Percentiles rank a stretch among this genome's conserved stretches.
Conservation (phyloP, 2,888 invertebrate genomes). For the Coecobrya sp. region DNA sequence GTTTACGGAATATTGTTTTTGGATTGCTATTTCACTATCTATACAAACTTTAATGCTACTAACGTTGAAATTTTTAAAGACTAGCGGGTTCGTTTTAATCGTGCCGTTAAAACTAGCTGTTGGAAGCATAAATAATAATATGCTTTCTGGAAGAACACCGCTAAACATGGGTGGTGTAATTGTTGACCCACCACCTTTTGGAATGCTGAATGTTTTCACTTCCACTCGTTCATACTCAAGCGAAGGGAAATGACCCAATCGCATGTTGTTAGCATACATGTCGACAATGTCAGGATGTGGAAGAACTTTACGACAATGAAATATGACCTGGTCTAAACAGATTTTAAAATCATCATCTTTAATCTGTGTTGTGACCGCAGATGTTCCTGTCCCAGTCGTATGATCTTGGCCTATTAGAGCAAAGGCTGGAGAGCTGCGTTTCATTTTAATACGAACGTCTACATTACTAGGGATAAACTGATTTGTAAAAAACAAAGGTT, state of each 20-base stretch:
- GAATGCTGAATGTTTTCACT: background rate
- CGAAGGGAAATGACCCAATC: background rate
- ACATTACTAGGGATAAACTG: background rate
- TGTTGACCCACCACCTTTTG: background rate
- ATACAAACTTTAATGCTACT: background rate
- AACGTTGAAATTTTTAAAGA: background rate
- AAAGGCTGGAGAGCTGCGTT: background rate
- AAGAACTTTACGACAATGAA: background rate
- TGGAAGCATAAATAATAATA: background rate
- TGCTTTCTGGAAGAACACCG: background rate
- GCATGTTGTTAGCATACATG: background rate
- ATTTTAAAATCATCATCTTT: slow-evolving; percentile 13
- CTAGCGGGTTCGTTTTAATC: background rate
- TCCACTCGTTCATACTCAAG: background rate
- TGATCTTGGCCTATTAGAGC: background rate
- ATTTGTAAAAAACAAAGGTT: background rate
- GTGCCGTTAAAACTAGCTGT: background rate
- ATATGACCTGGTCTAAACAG: background rate
- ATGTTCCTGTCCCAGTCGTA: background rate
- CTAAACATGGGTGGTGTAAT: background rate
- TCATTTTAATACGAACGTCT: background rate
- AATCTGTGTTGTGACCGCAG: background rate
- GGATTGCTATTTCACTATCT: background rate
- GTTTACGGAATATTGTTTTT: background rate
- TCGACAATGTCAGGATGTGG: background rate